Evolutionary conservation across 2,888 invertebrate genomes (phyloP).

Genomic region (Odontomyia ornata): DNA sequence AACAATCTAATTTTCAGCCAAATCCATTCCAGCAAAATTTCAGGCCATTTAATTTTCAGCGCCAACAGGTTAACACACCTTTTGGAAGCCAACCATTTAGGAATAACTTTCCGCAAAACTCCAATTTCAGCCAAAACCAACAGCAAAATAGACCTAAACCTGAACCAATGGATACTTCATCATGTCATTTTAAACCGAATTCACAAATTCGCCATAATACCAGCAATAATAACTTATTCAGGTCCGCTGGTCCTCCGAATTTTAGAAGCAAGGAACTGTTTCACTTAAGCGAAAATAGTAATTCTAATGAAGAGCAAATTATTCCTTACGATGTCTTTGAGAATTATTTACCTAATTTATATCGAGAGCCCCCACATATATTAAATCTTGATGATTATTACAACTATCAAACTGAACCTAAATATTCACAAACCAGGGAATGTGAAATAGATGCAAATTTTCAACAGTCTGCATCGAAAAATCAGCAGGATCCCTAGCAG

Average conservation of each 20-base stretch:
- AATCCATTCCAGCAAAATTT: no score
- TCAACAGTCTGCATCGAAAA: neutral
- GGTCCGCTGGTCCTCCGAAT: neutral
- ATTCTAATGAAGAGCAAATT: no score
- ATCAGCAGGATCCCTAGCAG: neutral
- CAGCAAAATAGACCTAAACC: neutral
- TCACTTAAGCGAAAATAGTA: no score
- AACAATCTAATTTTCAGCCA: no score
- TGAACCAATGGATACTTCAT: constrained; percentile 6
- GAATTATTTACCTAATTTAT: neutral
- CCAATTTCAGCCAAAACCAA: constrained; percentile 2
- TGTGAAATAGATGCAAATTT: constrained; percentile 6
- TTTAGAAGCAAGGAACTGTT: no score
- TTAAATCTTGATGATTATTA: no score
- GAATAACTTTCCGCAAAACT: no score
- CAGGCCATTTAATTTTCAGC: no score
- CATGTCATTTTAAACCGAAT: neutral
- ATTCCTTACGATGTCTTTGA: neutral
- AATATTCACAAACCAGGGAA: no score
- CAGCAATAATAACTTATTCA: constrained; percentile 5
- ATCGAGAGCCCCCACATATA: no score
- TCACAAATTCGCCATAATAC: neutral
- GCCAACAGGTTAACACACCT: neutral
- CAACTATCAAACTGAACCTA: no score
- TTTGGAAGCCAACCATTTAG: neutral